Base-by-base conservation (phyloP, 2,797 vertebrate genomes). In the Chelonia mydas region DNA sequence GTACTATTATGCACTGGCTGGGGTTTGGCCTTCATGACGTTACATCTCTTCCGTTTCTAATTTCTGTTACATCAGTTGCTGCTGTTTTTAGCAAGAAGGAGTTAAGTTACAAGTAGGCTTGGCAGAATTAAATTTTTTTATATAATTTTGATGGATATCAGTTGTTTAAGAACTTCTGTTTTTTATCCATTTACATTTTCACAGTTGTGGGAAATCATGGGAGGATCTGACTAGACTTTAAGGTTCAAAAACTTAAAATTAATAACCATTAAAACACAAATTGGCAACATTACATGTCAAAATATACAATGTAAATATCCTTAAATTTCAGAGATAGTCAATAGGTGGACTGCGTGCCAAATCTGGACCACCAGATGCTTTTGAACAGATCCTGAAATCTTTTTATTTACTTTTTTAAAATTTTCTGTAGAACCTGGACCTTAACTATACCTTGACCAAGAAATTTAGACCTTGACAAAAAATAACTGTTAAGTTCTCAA, bases 21-120 rank as follows among this genome's bases (percentile, higher is more conserved):
- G 31, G 21, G 19, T 33, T 6, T 25, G 37, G 54, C 50, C 23
- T 51, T 86, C 16, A 2, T 0, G 2, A 0, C 1, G 1, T 50
- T 8, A 1, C 1, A 2, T 1, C n/a, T 41, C 81, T 27, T 47
- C 50, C 5, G 0, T 15, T 13, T 49, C 68, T 72, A 23, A 72
- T 72, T 15, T 41, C 23, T 77, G 74, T 77, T 49, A 49, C 41
- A 77, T 49, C 12, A 28, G 23, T 17, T 74, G 7, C 27, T 77
- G 28, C 11, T 77, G 74, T 47, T 28, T 27, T 77, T 16, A 47
- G 45, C 27, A 31, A 77, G 45, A 28, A 76, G 10, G 23, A 28
- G 4, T 37, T 68, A 68, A 68, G 33, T n/a, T n/a, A 37, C 7
- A 23, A 21, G 57, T 61, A 61, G 17, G 10, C 21, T 72, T 37